phyloP scores from a whole-genome alignment of 1,140 invertebrate genomes.

The Sycophila sp. region DNA sequence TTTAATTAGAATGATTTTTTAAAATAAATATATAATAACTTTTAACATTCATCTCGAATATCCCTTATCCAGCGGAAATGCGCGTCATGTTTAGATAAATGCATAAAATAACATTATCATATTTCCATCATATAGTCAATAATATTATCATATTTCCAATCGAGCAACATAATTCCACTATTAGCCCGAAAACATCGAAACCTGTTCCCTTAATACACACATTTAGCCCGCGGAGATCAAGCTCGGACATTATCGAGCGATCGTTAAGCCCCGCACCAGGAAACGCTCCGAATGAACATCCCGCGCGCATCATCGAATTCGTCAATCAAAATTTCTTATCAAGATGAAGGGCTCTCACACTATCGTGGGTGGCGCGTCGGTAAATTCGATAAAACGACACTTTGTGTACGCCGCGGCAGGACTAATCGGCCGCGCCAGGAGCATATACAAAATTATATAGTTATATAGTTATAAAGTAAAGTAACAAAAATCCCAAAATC shows the following conservation, averaged over 20 bases:
- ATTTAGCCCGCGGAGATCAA: background rate
- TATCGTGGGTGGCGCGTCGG: background rate
- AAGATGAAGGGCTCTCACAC: background rate
- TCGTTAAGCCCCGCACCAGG: background rate
- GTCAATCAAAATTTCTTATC: background rate
- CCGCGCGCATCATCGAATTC: background rate
- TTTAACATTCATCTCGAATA: too few species aligned
- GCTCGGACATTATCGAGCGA: background rate
- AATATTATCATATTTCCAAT: background rate
- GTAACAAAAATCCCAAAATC: too few species aligned
- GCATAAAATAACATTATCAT: too few species aligned
- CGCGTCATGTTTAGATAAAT: too few species aligned
- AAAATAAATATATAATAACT: too few species aligned
- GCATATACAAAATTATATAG: constrained; percentile 19
- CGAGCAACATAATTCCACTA: background rate
- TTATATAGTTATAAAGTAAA: too few species aligned
- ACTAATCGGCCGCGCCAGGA: background rate
- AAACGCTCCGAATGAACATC: too few species aligned
- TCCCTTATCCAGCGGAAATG: too few species aligned
- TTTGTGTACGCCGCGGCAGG: too few species aligned
- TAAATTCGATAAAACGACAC: constrained; percentile 3
- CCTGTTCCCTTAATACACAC: background rate
- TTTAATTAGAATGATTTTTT: too few species aligned
- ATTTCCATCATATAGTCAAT: too few species aligned
- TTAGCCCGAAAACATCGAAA: background rate